Conservation (phyloP, 2,888 invertebrate species). For the Morinoia aosen region DNA sequence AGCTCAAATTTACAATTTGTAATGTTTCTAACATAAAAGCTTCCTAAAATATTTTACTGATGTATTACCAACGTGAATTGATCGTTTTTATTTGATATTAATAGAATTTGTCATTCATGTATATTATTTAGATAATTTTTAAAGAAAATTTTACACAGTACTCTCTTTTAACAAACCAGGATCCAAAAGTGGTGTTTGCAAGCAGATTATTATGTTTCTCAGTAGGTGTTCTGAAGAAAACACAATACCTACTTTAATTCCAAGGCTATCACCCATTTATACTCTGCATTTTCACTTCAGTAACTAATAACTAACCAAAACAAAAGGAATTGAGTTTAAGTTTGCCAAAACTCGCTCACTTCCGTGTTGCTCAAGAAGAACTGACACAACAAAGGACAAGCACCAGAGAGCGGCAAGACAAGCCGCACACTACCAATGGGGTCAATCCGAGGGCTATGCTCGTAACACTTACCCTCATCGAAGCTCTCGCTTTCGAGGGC, state of each 20-base stretch:
- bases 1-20: neutral
- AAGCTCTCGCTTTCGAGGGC: neutral
- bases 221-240: neutral
- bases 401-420: neutral
- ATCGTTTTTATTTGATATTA: neutral
- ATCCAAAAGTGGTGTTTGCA: neutral
- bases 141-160: neutral
- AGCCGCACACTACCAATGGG: neutral
- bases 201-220: neutral
- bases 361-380: neutral
- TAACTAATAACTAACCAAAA: neutral
- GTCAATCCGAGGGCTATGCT: neutral
- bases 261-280: neutral
- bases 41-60: neutral
- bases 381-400: neutral
- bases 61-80: neutral
- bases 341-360: neutral
- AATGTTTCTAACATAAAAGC: neutral
- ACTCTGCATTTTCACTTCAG: neutral
- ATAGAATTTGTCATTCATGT: too few species aligned
- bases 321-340: neutral
- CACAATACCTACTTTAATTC: neutral
- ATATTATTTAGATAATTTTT: neutral
- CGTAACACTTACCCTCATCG: neutral
- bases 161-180: neutral